These are phyloP conservation scores for Drosophila kepulauana DNA, from an alignment of 1,140 invertebrate species.

Conservation along the genomic window DNA sequence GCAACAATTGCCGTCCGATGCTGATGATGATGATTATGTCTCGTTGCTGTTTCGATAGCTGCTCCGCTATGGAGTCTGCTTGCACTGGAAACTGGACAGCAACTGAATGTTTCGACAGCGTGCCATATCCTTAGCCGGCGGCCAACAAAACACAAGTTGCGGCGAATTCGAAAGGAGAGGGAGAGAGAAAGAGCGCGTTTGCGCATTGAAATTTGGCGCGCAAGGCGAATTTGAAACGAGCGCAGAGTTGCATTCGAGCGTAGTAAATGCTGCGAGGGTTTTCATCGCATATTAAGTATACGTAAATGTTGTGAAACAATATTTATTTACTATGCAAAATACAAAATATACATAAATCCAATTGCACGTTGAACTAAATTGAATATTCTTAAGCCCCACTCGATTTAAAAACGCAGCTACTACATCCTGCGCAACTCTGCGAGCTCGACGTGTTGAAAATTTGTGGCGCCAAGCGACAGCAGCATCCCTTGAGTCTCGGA, in stretches of 20 bases:
- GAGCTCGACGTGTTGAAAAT: not conserved
- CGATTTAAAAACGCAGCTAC: not conserved
- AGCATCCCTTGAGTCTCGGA: slow-evolving; percentile 19
- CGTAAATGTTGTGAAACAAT: not conserved
- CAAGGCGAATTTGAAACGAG: slow-evolving; percentile 38
- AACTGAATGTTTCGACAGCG: slow-evolving; percentile 58
- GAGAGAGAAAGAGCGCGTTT: slow-evolving; percentile 47
- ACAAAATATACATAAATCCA: not conserved
- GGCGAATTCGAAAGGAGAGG: slow-evolving; percentile 50
- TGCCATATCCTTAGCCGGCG: slow-evolving; percentile 60
- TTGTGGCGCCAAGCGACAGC: slow-evolving; percentile 7
- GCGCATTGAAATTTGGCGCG: slow-evolving; percentile 58
- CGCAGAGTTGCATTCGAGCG: slow-evolving; percentile 55
- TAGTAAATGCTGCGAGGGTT: slow-evolving; percentile 20
- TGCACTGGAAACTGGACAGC: slow-evolving; percentile 58
- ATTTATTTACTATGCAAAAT: not conserved
- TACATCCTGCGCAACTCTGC: slow-evolving; percentile 22
- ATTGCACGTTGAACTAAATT: not conserved
- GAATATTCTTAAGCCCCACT: not conserved
- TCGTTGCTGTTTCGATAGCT: slow-evolving; percentile 10
- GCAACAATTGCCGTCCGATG: slow-evolving; percentile 22
- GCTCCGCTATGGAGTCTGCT: slow-evolving; percentile 32
- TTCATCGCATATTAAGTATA: not conserved
- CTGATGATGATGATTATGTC: slow-evolving; percentile 18
- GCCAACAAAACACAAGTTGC: slow-evolving; percentile 43